phyloP scores from a whole-genome alignment of 2,888 invertebrate genomes.

The Tyria jacobaeae region DNA sequence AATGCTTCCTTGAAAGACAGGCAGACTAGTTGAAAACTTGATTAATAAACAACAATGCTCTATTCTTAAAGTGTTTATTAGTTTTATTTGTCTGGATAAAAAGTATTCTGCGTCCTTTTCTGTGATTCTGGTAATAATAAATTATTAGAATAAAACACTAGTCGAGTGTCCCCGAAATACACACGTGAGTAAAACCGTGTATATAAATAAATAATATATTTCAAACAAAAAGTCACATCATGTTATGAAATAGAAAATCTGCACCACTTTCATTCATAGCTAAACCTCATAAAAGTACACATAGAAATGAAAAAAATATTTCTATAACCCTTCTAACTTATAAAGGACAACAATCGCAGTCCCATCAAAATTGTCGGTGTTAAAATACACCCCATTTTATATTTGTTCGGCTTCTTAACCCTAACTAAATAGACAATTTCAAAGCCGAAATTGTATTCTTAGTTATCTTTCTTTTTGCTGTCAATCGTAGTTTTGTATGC shows the following conservation, averaged over 20 bases:
- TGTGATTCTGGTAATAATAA: no score
- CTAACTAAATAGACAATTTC: constrained; percentile 78
- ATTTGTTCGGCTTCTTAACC: constrained; percentile 81
- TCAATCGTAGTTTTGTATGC: constrained; percentile 62
- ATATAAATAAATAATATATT: neutral
- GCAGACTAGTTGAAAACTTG: no score
- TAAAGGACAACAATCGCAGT: constrained; percentile 65
- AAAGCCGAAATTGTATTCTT: constrained; percentile 78
- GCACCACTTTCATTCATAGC: constrained; percentile 17
- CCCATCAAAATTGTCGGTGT: constrained; percentile 78
- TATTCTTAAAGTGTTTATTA: no score
- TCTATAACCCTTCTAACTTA: constrained; percentile 74
- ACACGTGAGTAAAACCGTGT: no score
- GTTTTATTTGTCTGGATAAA: no score
- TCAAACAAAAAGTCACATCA: neutral
- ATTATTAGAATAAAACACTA: no score
- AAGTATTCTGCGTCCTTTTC: no score
- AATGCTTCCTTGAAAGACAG: no score
- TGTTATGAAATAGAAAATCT: constrained; percentile 14
- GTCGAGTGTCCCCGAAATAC: no score
- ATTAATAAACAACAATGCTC: no score
- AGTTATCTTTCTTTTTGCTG: constrained; percentile 68
- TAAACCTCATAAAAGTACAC: constrained; percentile 21
- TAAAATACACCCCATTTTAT: constrained; percentile 83
- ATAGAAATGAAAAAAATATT: constrained; percentile 33